Evolutionary conservation across 2,888 invertebrate genomes (phyloP).

Genomic region (Zaprionus bogoriensis): DNA sequence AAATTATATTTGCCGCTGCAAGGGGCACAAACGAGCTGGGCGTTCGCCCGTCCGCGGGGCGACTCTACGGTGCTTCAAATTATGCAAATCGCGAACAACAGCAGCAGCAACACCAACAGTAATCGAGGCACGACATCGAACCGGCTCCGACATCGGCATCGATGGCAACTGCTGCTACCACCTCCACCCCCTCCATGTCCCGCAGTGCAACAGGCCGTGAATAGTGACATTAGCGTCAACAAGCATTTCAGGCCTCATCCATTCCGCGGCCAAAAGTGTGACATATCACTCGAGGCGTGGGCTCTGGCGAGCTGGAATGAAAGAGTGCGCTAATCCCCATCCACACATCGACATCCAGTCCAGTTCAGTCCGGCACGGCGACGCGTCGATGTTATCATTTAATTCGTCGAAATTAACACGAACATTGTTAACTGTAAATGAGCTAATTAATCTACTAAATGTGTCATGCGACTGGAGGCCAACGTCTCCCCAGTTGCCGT

Average conservation of each 20-base stretch:
- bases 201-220: constrained; percentile 60
- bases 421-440: constrained; percentile 82
- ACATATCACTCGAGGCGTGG: constrained; percentile 41
- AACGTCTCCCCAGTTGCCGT: constrained; percentile 23
- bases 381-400: constrained; percentile 83
- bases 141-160: constrained; percentile 12
- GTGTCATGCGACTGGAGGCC: constrained; percentile 35
- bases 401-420: constrained; percentile 83
- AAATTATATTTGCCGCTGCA: constrained; percentile 59
- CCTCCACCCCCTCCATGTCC: constrained; percentile 24
- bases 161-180: not conserved
- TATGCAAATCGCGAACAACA: constrained; percentile 71
- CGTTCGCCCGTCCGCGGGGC: constrained; percentile 32
- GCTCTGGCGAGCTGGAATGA: not conserved
- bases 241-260: constrained; percentile 49
- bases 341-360: not conserved
- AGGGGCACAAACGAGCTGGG: constrained; percentile 62
- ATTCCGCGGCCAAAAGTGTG: constrained; percentile 51
- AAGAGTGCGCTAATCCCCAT: not conserved
- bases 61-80: constrained; percentile 39
- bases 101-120: constrained; percentile 1
- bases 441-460: constrained; percentile 81
- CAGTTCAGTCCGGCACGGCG: constrained; percentile 15
- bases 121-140: constrained; percentile 32
- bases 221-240: constrained; percentile 72